phyloP scores from a whole-genome alignment of 2,888 invertebrate species.

The Xanthorhoe spadicearia region DNA sequence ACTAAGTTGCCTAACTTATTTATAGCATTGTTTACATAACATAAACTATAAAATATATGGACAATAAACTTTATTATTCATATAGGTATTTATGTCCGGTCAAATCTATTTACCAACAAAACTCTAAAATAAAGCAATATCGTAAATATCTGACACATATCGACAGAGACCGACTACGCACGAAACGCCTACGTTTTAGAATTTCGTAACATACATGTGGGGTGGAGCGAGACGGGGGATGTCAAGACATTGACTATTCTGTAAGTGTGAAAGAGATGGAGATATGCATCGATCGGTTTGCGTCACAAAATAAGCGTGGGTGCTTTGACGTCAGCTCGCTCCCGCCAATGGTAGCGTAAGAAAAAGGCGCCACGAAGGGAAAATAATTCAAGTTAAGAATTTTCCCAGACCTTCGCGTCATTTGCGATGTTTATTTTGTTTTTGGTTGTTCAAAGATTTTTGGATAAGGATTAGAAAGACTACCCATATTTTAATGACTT shows the following conservation, averaged over 20 bases:
- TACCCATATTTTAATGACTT: background rate
- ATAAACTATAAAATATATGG: slow-evolving; percentile 27
- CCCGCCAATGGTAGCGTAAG: slow-evolving; percentile 65
- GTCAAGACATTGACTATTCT: slow-evolving; percentile 18
- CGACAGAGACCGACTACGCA: slow-evolving; percentile 65
- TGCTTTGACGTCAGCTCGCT: slow-evolving; percentile 79
- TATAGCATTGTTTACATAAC: slow-evolving; percentile 29
- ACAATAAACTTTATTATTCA: slow-evolving; percentile 37
- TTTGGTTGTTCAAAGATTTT: slow-evolving; percentile 1
- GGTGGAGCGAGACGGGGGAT: slow-evolving; percentile 59
- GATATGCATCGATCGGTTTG: slow-evolving; percentile 77
- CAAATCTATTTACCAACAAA: slow-evolving; percentile 69
- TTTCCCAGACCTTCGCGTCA: slow-evolving; percentile 35
- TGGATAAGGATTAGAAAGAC: background rate
- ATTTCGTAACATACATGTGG: slow-evolving; percentile 75
- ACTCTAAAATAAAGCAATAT: slow-evolving; percentile 60
- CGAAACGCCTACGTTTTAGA: slow-evolving; percentile 77
- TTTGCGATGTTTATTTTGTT: slow-evolving; percentile 25
- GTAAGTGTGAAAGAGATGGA: slow-evolving; percentile 54
- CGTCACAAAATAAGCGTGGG: slow-evolving; percentile 81
- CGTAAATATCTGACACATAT: slow-evolving; percentile 56
- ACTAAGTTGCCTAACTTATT: slow-evolving; percentile 17
- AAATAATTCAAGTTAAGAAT: slow-evolving; percentile 57
- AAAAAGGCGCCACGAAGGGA: slow-evolving; percentile 76
- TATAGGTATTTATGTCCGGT: slow-evolving; percentile 40